Evolutionary conservation across 2,113 vertebrate genomes (phyloP), one percentile per base, ranked within the genome.

Genomic region (Petromus typicus): DNA sequence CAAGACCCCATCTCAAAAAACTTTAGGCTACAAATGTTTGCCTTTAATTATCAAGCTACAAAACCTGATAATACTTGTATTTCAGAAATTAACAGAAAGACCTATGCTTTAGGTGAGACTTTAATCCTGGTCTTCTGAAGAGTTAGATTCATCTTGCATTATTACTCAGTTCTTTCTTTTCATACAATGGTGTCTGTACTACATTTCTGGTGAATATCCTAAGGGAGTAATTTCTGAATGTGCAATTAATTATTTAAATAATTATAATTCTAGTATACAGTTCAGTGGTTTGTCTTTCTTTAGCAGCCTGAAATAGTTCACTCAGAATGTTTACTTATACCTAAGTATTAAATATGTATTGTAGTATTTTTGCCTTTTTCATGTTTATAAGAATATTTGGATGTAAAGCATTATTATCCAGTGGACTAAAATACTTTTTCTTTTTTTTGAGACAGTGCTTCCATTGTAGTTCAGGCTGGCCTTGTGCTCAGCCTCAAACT

Each of bases 361-460:
- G 9, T 45, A 67, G 18, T 51, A 73, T 43, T 90, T 5, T 64
- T 91, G 79, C 13, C 84, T 4, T 54, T 87, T 27, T 96, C 43
- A 45, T 83, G 43, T 94, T 67, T 92, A 20, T 92, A 82, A n/a
- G 8, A 79, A 91, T 89, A 37, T 93, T 92, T 95, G 34, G 34
- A 25, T n/a, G 66, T 89, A 85, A 96, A 56, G 7, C 86, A 94
- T 83, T 87, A 84, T 61, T 66, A 94, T 64, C 37, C 23, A 91
- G 1, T 69, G 51, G 32, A 43, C 40, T 13, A 89, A 81, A 91
- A 86, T 92, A 82, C 30, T 7, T 91, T n/a, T n/a, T n/a, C n/a
- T n/a, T n/a, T n/a, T n/a, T n/a, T n/a, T n/a, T n/a, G n/a, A n/a
- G n/a, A n/a, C n/a, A n/a, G n/a, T n/a, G n/a, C n/a, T n/a, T n/a